phyloP scores from a whole-genome alignment of 2,888 invertebrate species.

The Cephalotes varians region DNA sequence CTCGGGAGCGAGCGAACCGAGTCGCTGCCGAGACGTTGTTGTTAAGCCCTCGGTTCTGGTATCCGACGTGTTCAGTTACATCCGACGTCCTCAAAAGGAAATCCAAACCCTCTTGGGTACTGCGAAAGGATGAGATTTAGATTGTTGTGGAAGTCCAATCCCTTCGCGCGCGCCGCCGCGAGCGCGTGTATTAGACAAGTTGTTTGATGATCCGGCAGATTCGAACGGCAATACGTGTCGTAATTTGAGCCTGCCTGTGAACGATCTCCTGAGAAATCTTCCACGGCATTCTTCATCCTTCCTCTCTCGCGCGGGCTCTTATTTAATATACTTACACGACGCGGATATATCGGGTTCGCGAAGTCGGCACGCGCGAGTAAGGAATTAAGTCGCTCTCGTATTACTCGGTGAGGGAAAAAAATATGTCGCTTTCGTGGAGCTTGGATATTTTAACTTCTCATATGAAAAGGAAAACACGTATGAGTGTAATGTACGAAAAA shows the following conservation, averaged over 20 bases:
- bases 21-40: conserved; percentile 58
- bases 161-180: conserved; percentile 6
- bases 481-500: neutral
- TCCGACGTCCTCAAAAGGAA: conserved; percentile 39
- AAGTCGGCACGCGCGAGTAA: neutral
- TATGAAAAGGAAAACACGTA: neutral
- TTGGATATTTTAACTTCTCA: neutral
- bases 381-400: conserved; percentile 9
- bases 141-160: conserved; percentile 70
- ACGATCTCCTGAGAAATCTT: conserved; percentile 43
- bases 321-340: conserved; percentile 41
- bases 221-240: conserved; percentile 61
- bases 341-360: neutral
- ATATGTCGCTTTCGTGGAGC: neutral
- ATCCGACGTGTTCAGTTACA: conserved; percentile 37
- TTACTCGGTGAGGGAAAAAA: neutral
- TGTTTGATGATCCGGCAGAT: conserved; percentile 77
- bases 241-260: conserved; percentile 34
- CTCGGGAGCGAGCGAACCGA: conserved; percentile 62
- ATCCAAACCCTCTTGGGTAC: conserved; percentile 36
- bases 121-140: conserved; percentile 71
- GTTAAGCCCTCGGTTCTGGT: conserved; percentile 61
- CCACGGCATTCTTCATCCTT: conserved; percentile 14
- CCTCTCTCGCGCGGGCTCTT: neutral
- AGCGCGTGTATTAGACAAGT: conserved; percentile 68